Conservation (phyloP, 1,140 invertebrate species). For the Acyrthosiphon pisum region DNA sequence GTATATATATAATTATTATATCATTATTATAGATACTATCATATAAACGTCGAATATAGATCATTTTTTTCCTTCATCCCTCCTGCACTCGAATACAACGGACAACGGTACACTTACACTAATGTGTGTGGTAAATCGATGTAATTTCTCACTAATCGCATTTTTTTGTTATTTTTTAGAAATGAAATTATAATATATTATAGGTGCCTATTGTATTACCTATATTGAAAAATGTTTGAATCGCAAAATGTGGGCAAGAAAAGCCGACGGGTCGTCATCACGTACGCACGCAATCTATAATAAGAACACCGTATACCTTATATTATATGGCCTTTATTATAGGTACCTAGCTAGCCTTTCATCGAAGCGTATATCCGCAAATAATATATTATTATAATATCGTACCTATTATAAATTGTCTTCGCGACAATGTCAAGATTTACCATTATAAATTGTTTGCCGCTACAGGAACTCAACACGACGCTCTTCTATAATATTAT, state of each 20-base stretch:
- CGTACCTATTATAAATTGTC: not conserved
- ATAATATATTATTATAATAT: slow-evolving; percentile 17
- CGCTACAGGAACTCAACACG: not conserved
- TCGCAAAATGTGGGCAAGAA: not conserved
- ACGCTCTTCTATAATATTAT: not conserved
- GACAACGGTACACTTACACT: too few species aligned
- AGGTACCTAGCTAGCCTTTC: not conserved
- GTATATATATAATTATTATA: not conserved
- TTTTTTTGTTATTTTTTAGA: not conserved
- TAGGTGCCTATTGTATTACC: too few species aligned
- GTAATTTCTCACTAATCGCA: not conserved
- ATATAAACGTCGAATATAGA: not conserved
- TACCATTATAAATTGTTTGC: slow-evolving; percentile 6
- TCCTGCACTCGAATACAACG: too few species aligned
- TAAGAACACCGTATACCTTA: not conserved
- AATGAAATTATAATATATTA: too few species aligned
- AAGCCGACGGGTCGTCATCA: not conserved
- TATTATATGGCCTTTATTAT: too few species aligned
- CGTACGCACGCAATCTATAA: not conserved
- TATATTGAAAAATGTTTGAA: not conserved
- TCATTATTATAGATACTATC: not conserved
- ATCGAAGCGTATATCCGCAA: not conserved
- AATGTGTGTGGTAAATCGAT: not conserved
- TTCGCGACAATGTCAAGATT: not conserved
- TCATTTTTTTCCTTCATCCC: not conserved